Evolutionary conservation across 2,888 invertebrate species (phyloP).

Genomic region (Parthenolecanium corni): DNA sequence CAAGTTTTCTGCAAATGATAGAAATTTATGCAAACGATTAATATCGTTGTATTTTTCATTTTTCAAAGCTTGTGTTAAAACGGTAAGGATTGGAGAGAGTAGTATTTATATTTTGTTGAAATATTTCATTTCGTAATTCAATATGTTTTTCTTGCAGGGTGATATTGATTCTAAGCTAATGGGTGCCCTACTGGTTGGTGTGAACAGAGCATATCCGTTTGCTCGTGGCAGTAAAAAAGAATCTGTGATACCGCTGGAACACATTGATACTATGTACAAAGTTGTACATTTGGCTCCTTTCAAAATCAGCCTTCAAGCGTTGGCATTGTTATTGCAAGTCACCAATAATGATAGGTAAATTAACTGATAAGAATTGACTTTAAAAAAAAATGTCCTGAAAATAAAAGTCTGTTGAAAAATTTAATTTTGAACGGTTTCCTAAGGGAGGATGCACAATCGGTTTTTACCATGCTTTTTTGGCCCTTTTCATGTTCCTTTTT

Average conservation of each 20-base stretch:
- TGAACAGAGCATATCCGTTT: constrained; percentile 74
- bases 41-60: constrained; percentile 89
- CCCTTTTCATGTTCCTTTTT: too few relatives aligned
- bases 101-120: too few relatives aligned
- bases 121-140: not conserved
- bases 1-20: constrained; percentile 58
- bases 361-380: too few relatives aligned
- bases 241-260: constrained; percentile 49
- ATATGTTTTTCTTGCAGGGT: constrained; percentile 40
- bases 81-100: constrained; percentile 40
- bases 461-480: too few relatives aligned
- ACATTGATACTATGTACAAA: constrained; percentile 65
- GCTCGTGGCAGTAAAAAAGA: constrained; percentile 39
- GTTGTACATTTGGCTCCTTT: constrained; percentile 70
- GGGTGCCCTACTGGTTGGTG: constrained; percentile 68
- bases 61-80: constrained; percentile 83
- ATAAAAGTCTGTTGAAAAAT: too few relatives aligned
- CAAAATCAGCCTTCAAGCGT: constrained; percentile 49
- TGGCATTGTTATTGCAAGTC: constrained; percentile 53
- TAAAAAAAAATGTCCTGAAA: too few relatives aligned
- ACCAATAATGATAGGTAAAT: constrained; percentile 50
- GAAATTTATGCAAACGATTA: constrained; percentile 64
- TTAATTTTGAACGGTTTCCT: not conserved
- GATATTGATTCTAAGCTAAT: constrained; percentile 74
- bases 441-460: not conserved